A percentile compares a stretch with the other conserved stretches of the same genome.
Conservation (phyloP, 2,888 invertebrate genomes). For the Synergus itoensis region DNA sequence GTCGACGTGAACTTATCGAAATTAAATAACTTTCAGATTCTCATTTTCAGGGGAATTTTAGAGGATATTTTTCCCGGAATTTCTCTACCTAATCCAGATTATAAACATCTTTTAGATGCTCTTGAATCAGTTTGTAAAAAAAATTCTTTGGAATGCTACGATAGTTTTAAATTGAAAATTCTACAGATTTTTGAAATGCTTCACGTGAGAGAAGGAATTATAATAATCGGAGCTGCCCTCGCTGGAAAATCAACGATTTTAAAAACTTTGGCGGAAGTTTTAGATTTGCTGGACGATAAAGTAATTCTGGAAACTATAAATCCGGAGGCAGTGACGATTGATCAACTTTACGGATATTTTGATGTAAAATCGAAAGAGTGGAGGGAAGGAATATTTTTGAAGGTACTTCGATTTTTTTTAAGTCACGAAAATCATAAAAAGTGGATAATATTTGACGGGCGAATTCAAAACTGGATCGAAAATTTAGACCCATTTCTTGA, state of each 20-base stretch:
- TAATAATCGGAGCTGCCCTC: constrained; percentile 79
- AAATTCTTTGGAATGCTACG: constrained; percentile 77
- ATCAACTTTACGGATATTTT: constrained; percentile 81
- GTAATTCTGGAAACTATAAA: constrained; percentile 79
- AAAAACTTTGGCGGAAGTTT: constrained; percentile 77
- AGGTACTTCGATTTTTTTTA: constrained; percentile 77
- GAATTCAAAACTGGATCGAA: constrained; percentile 82
- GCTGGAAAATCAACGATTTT: constrained; percentile 80
- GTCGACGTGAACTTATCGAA: constrained; percentile 81
- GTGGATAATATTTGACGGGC: constrained; percentile 84
- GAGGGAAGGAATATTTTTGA: constrained; percentile 79
- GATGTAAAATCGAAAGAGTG: constrained; percentile 80
- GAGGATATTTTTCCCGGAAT: constrained; percentile 81
- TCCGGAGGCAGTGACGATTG: constrained; percentile 80
- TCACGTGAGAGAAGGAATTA: constrained; percentile 80
- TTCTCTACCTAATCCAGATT: constrained; percentile 76
- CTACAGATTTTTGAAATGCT: constrained; percentile 82
- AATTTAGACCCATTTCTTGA: constrained; percentile 82
- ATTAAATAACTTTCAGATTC: constrained; percentile 80
- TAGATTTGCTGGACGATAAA: constrained; percentile 67
- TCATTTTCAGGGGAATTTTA: constrained; percentile 79
- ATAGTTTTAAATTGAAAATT: constrained; percentile 80
- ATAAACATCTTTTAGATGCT: constrained; percentile 77
- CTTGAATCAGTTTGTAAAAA: constrained; percentile 75
- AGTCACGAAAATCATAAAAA: constrained; percentile 74